Base-by-base conservation (phyloP, 2,113 vertebrate species). In the Prietella phreatophila region DNA sequence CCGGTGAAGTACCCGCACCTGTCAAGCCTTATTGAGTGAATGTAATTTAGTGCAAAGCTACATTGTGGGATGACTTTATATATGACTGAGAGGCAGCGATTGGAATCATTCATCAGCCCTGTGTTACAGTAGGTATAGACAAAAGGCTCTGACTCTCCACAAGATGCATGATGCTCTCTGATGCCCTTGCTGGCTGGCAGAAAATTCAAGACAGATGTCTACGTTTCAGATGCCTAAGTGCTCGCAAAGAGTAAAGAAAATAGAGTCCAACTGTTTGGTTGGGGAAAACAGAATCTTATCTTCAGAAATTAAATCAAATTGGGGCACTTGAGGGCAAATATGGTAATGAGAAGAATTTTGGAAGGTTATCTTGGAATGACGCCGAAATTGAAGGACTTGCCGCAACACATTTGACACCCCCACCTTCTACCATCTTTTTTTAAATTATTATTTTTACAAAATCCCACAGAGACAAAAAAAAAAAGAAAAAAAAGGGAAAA, bases 21-120 rank as follows among this genome's bases (percentile, higher is more conserved):
- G 91, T 92, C 90, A 90, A 86, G 87, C 87, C 85, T 89, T 92
- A 92, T 91, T 92, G 91, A 91, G 89, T 86, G 84, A 91, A 85
- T 69, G 82, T 91, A 89, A 91, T 91, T 88, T 88, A 90, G 90
- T 87, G 84, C 87, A 83, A 88, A 91, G 90, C 87, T 89, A 90
- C 85, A 89, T 83, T 87, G 90, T 89, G 73, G 82, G 85, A 91
- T 90, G 86, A 90, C 91, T 91, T 90, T 90, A 90, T 88, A 84
- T 88, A 90, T 92, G 90, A 92, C 90, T 88, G 63, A 69, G 87
- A 89, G 87, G 82, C 89, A 89, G 88, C 87, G 79, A 83, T 92
- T 91, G 86, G 86, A 87, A 89, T 89, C 90, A 91, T 92, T 92
- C 90, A 91, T 92, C 89, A 90, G 82, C 63, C 67, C 82, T 11